These are phyloP conservation scores for Lepidocolaptes lacrymiger DNA, from an alignment of 2,797 vertebrate species.

Conservation along the genomic window DNA sequence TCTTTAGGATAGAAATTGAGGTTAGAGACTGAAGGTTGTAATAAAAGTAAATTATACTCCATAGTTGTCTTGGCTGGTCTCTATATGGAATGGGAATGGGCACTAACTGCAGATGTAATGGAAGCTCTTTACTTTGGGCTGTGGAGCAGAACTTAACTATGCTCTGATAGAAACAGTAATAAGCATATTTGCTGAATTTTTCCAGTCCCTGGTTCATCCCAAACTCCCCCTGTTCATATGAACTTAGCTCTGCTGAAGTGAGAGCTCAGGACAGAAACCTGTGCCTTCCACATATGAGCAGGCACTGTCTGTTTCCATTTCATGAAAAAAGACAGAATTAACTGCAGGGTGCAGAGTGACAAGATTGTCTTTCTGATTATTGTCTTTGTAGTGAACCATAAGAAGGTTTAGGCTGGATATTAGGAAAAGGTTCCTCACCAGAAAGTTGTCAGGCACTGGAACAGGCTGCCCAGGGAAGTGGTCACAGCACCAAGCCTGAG, in stretches of 20 bases:
- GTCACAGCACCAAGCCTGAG: neutral
- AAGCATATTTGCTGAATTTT: neutral
- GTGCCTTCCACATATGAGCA: neutral
- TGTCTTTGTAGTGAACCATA: neutral
- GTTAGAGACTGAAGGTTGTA: constrained; percentile 22
- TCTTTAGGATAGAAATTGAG: constrained; percentile 35
- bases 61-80: neutral
- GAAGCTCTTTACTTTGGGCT: neutral
- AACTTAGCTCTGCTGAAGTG: neutral
- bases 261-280: neutral
- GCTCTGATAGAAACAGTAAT: neutral
- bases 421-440: neutral
- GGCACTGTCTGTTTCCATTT: neutral
- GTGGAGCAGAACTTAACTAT: neutral
- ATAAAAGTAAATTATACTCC: constrained; percentile 56
- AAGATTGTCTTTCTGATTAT: neutral
- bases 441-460: neutral
- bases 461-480: neutral
- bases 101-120: neutral
- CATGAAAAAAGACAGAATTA: neutral
- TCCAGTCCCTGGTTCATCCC: neutral
- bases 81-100: neutral
- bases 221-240: neutral
- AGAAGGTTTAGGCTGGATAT: neutral
- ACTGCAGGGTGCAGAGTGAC: neutral